Evolutionary conservation across 2,888 invertebrate species (phyloP), one percentile per base, ranked within the genome.

Genomic region (Yponomeuta evonymella): DNA sequence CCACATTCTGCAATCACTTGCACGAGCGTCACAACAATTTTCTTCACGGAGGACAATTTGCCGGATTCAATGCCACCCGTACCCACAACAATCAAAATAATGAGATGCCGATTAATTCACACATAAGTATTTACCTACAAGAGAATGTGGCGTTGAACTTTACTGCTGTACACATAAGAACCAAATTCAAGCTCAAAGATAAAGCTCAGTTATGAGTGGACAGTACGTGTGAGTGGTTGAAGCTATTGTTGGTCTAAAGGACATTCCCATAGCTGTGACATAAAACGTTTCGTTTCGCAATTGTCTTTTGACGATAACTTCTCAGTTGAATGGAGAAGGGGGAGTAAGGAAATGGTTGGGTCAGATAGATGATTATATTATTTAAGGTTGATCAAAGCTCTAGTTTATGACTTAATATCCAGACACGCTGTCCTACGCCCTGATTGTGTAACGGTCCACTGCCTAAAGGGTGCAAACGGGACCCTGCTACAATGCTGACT

Each of bases 51-150:
- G 43, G 33, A 70, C 70, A 66, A 70, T 71, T 69, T 65, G 29
- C 66, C 48, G 23, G 33, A 58, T 70, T 70, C 72, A 72, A 72
- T 72, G 72, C 72, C 72, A 67, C 70, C 68, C 23, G 29, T 69
- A 64, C 23, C 67, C 30, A 33, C 68, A n/a, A 67, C 67, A 72
- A 72, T 72, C 73, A 72, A 77, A 78, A 79, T 81, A 81, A 83
- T 82, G 79, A 80, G 81, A 74, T 74, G 74, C 71, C 81, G 81
- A 84, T 84, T 86, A 82, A 83, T 87, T 87, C 86, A 82, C 86
- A 86, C 81, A 81, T 74, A 33, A 6, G 43, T 43, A 33, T 67
- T 67, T 12, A 51, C 51, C 51, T 51, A 3, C 51, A 51, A 10
- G 12, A 15, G 51, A 58, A 58, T 9, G 51, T 58, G 15, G 15